phyloP scores from a whole-genome alignment of 2,888 invertebrate species.

The Tetropium fuscum region DNA sequence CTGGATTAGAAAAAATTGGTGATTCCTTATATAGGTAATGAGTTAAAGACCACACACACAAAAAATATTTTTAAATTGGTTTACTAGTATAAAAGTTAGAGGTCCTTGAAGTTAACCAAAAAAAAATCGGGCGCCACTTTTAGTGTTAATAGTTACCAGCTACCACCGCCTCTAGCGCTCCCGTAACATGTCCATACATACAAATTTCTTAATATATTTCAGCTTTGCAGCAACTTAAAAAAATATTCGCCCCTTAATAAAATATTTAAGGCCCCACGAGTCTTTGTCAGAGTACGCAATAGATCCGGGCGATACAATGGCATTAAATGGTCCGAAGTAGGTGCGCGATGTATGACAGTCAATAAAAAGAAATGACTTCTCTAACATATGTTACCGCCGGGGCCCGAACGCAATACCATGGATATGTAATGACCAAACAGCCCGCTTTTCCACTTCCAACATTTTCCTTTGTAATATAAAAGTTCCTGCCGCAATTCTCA shows the following conservation, averaged over 20 bases:
- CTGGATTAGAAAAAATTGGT: too few species aligned
- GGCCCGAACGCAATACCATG: slow-evolving; percentile 48
- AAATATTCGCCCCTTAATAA: not conserved
- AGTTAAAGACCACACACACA: too few species aligned
- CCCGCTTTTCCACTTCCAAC: slow-evolving; percentile 36
- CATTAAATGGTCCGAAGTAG: slow-evolving; percentile 36
- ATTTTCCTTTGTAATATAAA: slow-evolving; percentile 38
- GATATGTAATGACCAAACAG: slow-evolving; percentile 48
- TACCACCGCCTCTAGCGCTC: too few species aligned
- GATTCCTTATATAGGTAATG: too few species aligned
- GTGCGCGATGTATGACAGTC: slow-evolving; percentile 57
- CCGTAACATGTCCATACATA: not conserved
- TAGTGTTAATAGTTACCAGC: too few species aligned
- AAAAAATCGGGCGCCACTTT: too few species aligned
- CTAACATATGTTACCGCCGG: slow-evolving; percentile 57
- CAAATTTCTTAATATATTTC: not conserved
- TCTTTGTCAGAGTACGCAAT: not conserved
- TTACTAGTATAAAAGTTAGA: too few species aligned
- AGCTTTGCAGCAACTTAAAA: not conserved
- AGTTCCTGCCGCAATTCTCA: slow-evolving; percentile 41
- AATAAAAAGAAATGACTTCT: slow-evolving; percentile 59
- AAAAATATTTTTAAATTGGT: too few species aligned
- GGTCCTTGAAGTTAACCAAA: too few species aligned
- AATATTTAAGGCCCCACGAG: not conserved
- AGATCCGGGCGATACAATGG: not conserved